Conservation (phyloP, 2,888 invertebrate species). For the Macrosoma leucophasiata region DNA sequence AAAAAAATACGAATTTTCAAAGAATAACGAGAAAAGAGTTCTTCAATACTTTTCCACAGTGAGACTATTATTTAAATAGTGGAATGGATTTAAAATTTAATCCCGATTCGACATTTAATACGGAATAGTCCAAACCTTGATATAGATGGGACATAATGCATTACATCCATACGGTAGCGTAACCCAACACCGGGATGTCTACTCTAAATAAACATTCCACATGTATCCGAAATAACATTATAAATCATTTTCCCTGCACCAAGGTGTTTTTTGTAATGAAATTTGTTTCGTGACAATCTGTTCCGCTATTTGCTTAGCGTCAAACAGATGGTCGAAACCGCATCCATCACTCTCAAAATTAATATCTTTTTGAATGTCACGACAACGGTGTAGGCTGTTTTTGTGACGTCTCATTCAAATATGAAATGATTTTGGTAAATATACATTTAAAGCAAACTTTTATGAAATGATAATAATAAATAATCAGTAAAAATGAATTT, state of each 20-base stretch:
- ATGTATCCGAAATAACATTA: conserved; percentile 69
- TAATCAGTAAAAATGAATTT: too few species aligned
- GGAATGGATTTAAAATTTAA: too few species aligned
- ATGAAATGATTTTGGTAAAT: conserved; percentile 4
- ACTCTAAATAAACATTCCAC: conserved; percentile 60
- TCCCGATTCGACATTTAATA: too few species aligned
- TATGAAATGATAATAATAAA: too few species aligned
- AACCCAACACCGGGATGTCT: conserved; percentile 50
- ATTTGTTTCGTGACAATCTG: conserved; percentile 73
- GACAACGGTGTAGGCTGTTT: conserved; percentile 30
- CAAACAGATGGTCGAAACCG: conserved; percentile 56
- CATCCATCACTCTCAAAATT: conserved; percentile 60
- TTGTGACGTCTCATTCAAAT: conserved; percentile 12
- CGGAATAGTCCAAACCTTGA: too few species aligned
- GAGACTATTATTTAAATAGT: too few species aligned
- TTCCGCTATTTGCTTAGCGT: conserved; percentile 73
- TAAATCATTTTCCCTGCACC: conserved; percentile 63
- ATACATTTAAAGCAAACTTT: too few species aligned
- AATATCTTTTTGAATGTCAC: conserved; percentile 48
- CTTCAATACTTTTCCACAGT: too few species aligned
- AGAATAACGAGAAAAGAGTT: too few species aligned
- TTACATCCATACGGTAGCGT: too few species aligned
- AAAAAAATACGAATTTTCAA: too few species aligned
- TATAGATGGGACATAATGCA: too few species aligned
- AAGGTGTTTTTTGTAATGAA: conserved; percentile 52